Evolutionary conservation across 2,113 vertebrate species (phyloP).

Genomic region (Plecturocebus donacophilus): DNA sequence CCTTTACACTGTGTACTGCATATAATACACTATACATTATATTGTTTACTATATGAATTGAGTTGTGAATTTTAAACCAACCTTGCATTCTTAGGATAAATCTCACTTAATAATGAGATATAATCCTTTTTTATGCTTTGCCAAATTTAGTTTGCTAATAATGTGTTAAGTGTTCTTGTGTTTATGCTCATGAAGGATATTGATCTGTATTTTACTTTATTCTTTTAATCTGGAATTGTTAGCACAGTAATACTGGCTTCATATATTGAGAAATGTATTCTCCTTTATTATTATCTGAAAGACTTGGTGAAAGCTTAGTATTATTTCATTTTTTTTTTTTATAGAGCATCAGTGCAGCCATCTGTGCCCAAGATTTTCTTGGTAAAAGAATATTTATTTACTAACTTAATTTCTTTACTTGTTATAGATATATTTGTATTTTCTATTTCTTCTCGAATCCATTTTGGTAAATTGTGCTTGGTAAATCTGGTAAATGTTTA

Average conservation of each 20-base stretch:
- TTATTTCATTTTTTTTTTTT: background rate
- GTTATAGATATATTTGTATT: background rate
- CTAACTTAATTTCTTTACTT: background rate
- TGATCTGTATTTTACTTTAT: background rate
- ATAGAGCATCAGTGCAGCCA: background rate
- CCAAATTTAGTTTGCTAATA: background rate
- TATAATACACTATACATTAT: too few species aligned
- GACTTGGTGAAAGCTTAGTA: background rate
- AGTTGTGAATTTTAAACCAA: background rate
- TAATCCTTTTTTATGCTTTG: background rate
- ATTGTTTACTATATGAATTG: background rate
- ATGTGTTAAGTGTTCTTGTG: background rate
- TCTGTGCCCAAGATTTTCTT: background rate
- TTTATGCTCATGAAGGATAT: background rate
- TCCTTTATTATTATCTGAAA: background rate
- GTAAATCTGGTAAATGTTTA: background rate
- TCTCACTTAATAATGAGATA: background rate
- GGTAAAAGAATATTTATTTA: background rate
- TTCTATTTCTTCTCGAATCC: background rate
- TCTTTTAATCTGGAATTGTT: background rate
- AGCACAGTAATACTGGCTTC: background rate
- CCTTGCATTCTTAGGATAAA: background rate
- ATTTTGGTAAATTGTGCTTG: background rate
- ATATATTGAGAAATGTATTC: background rate
- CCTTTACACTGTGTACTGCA: too few species aligned